A percentile compares a stretch with the other conserved stretches of the same genome.
Conservation (phyloP, 2,113 vertebrate genomes). For the Ardeotis arabs region DNA sequence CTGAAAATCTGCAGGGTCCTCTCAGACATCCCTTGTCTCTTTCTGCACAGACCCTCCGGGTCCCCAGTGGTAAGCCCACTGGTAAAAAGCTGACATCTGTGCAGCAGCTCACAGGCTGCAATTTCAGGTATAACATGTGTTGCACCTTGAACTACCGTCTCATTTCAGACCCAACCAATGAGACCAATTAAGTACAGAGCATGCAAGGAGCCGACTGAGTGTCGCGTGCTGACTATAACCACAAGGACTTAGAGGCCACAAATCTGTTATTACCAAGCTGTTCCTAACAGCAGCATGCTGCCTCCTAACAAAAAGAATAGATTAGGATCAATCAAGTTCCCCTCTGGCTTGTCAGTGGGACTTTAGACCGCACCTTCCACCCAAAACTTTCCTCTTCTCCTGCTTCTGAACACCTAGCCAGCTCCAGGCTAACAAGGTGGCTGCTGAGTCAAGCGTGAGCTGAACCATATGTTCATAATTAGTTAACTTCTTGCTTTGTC, state of each 20-base stretch:
- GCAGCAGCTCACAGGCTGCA: slow-evolving; percentile 67
- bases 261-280: slow-evolving; percentile 86
- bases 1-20: not conserved
- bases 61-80: slow-evolving; percentile 50
- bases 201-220: slow-evolving; percentile 65
- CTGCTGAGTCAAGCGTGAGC: slow-evolving; percentile 62
- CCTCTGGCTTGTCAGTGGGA: slow-evolving; percentile 79
- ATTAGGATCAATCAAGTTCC: slow-evolving; percentile 81
- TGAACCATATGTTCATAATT: slow-evolving; percentile 85
- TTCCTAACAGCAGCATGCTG: slow-evolving; percentile 80
- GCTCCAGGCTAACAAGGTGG: slow-evolving; percentile 79
- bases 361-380: slow-evolving; percentile 78
- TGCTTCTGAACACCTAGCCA: slow-evolving; percentile 73
- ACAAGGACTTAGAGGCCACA: slow-evolving; percentile 80
- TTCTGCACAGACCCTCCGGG: slow-evolving; percentile 38
- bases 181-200: slow-evolving; percentile 78
- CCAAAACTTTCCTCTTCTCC: slow-evolving; percentile 74
- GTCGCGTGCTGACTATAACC: slow-evolving; percentile 74
- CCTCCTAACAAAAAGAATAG: slow-evolving; percentile 79
- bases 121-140: slow-evolving; percentile 82
- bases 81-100: slow-evolving; percentile 80
- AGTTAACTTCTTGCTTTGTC: slow-evolving; percentile 78
- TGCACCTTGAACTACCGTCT: slow-evolving; percentile 77
- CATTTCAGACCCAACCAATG: slow-evolving; percentile 70
- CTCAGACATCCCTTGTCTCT: slow-evolving; percentile 30